These are phyloP conservation scores for Ellobium chinense DNA, from an alignment of 2,888 invertebrate species.

Conservation along the genomic window DNA sequence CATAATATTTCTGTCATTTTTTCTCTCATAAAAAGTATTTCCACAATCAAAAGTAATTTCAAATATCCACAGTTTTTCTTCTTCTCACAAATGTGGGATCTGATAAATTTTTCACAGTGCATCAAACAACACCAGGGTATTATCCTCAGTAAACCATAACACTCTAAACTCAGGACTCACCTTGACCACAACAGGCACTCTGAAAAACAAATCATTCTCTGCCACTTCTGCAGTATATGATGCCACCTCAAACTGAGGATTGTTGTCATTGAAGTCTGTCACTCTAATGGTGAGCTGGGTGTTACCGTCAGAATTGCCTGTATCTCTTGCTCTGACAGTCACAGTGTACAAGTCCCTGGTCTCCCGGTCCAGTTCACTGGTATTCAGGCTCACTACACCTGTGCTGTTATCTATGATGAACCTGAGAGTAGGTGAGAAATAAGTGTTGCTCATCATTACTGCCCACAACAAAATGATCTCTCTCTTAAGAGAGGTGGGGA, in stretches of 20 bases:
- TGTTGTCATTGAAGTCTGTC: conserved; percentile 72
- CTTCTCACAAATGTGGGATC: too few species aligned
- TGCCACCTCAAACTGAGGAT: conserved; percentile 64
- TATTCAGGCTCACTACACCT: conserved; percentile 85
- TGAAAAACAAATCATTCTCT: conserved; percentile 87
- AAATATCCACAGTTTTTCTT: too few species aligned
- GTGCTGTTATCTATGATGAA: conserved; percentile 70
- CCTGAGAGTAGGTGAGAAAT: too few species aligned
- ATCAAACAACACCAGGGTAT: too few species aligned
- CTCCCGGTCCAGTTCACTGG: conserved; percentile 85
- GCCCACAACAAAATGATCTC: too few species aligned
- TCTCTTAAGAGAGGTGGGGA: too few species aligned
- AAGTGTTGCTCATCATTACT: too few species aligned
- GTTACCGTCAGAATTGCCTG: conserved; percentile 82
- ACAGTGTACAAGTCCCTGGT: conserved; percentile 88
- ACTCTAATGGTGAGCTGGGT: conserved; percentile 66
- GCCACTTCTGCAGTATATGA: conserved; percentile 81
- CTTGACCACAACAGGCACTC: conserved; percentile 86
- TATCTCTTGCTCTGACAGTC: conserved; percentile 89
- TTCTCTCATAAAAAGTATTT: too few species aligned
- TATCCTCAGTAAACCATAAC: too few species aligned
- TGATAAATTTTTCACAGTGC: too few species aligned
- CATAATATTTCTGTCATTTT: too few species aligned
- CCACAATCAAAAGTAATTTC: too few species aligned
- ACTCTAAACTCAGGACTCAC: conserved; percentile 71